Base-by-base conservation (phyloP, 2,888 invertebrate species). In the Drosophila anceps region DNA sequence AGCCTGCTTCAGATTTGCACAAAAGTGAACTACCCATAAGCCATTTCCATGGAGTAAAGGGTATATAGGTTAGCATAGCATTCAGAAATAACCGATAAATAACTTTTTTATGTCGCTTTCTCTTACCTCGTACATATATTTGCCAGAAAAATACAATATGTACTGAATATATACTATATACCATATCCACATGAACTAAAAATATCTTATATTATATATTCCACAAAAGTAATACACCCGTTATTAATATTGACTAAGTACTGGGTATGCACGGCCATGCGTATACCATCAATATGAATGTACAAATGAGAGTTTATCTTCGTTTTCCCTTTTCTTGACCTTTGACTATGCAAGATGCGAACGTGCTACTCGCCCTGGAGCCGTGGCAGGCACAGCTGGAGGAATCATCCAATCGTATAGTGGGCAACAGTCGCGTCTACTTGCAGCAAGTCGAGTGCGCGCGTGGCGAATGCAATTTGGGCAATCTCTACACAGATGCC, bases 401-500 rank as follows among this genome's bases (percentile, higher is more conserved):
- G 53, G 93, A 92, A 24, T 72, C 92, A 51, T 95, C 95, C 0
- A 93, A 92, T 7, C 90, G 93, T 63, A 91, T 94, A 44, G 91
- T 97, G 15, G 97, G 96, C 0, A 79, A 74, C 0, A 94, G 95
- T 0, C 92, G 93, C 72, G 95, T 96, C 0, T 89, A 92, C 12
- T 90, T 97, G 50, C 93, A 94, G 9, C 93, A 93, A 37, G 92
- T 92, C 0, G 86, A 90, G 9, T 96, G 96, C 75, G 90, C 94
- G 0, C 93, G 97, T 89, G 94, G 1, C 93, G 97, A 97, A 91
- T 97, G 97, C 87, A 96, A 95, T 83, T 92, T 97, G 48, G 97
- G 96, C 31, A 95, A 95, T 89, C 94, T 96, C 13, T 94, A 96
- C 46, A 94, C 96, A 10, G 96, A 97, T 73, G 95, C 96, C 0